Evolutionary conservation across 2,113 vertebrate species (phyloP).

Genomic region (Xiphophorus couchianus): DNA sequence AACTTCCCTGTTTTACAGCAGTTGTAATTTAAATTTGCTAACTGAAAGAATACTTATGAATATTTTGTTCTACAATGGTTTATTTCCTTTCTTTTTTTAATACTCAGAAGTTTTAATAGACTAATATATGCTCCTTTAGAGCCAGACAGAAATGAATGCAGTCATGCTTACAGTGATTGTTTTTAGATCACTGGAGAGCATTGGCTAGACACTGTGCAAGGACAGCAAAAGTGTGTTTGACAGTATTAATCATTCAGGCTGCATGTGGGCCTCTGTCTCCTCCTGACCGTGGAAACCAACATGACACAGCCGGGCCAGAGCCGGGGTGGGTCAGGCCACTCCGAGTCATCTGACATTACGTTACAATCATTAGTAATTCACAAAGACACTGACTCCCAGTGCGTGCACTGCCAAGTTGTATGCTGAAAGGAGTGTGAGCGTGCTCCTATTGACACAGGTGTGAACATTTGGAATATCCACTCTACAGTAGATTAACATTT

Average conservation of each 20-base stretch:
- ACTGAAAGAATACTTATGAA: no score
- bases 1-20: no score
- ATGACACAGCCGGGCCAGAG: constrained; percentile 61
- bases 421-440: constrained; percentile 13
- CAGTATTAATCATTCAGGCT: constrained; percentile 66
- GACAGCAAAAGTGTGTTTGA: constrained; percentile 74
- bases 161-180: constrained; percentile 71
- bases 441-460: constrained; percentile 28
- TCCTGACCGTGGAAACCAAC: constrained; percentile 63
- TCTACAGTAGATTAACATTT: constrained; percentile 2
- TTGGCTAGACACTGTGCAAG: constrained; percentile 53
- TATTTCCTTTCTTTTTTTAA: no score
- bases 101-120: no score
- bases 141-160: constrained; percentile 49
- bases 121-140: constrained; percentile 8
- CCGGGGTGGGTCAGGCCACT: constrained; percentile 41
- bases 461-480: constrained; percentile 28
- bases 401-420: constrained; percentile 17
- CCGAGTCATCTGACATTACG: constrained; percentile 67
- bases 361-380: constrained; percentile 70
- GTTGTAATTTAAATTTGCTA: no score
- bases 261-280: constrained; percentile 45
- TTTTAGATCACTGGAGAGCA: constrained; percentile 56
- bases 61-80: no score
- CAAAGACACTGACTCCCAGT: constrained; percentile 42